Percentiles rank a stretch among this genome's conserved stretches.
Evolutionary conservation across 2,113 vertebrate genomes (phyloP).

Genomic region (Tautogolabrus adspersus): DNA sequence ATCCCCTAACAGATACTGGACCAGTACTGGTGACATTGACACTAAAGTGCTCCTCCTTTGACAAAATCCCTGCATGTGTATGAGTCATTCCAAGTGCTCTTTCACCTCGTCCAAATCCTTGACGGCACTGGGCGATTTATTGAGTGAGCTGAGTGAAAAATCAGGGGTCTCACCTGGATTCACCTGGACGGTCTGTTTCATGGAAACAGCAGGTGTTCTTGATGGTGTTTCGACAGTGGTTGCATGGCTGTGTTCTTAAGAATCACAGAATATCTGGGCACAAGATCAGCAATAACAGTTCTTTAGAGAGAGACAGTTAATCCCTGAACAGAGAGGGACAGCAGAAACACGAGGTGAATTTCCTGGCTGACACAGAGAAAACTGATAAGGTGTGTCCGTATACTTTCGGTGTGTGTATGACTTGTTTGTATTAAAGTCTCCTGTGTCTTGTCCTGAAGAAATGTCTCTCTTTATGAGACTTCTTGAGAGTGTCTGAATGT

Average conservation of each 20-base stretch:
- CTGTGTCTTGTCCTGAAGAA: slow-evolving; percentile 20
- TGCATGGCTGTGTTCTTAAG: slow-evolving; percentile 14
- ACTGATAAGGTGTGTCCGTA: slow-evolving; percentile 27
- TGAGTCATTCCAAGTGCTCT: neutral
- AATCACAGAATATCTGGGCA: slow-evolving; percentile 24
- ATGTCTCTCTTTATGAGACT: slow-evolving; percentile 38
- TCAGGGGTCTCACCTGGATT: slow-evolving; percentile 39
- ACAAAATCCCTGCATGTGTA: neutral
- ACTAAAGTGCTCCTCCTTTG: slow-evolving; percentile 12
- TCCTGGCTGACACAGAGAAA: slow-evolving; percentile 38
- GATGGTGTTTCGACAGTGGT: slow-evolving; percentile 2
- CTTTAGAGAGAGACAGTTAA: slow-evolving; percentile 47
- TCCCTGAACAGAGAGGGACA: slow-evolving; percentile 57
- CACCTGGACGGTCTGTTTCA: slow-evolving; percentile 43
- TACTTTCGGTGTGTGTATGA: neutral
- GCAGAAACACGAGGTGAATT: slow-evolving; percentile 43
- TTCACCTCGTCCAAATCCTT: slow-evolving; percentile 3
- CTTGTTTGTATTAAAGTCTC: slow-evolving; percentile 20
- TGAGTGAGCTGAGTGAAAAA: slow-evolving; percentile 22
- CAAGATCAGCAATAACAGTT: slow-evolving; percentile 32
- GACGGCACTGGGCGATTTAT: slow-evolving; percentile 37
- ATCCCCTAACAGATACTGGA: neutral
- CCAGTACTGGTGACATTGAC: neutral
- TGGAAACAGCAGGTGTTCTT: slow-evolving; percentile 53
- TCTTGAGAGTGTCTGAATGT: slow-evolving; percentile 6